Evolutionary conservation across 2,888 invertebrate species (phyloP).

Genomic region (Odiellus spinosus): DNA sequence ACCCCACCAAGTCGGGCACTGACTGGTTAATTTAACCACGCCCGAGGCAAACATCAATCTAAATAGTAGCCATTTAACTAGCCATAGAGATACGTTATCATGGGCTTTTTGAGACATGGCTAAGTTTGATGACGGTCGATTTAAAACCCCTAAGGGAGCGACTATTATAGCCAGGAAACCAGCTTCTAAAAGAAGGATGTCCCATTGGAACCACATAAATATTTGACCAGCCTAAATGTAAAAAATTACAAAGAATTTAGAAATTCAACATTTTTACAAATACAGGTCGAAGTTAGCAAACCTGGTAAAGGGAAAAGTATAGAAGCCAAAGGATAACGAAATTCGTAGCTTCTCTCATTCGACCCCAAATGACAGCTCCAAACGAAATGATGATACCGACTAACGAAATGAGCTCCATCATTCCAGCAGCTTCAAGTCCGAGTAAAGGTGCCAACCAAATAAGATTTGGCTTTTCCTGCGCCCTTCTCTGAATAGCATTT

Average conservation of each 20-base stretch:
- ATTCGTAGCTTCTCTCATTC: constrained; percentile 36
- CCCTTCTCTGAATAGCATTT: not conserved
- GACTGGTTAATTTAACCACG: constrained; percentile 49
- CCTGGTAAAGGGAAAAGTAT: constrained; percentile 55
- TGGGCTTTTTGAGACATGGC: constrained; percentile 20
- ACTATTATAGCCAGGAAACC: constrained; percentile 51
- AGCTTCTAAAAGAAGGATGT: constrained; percentile 52
- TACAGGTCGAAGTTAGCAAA: constrained; percentile 11
- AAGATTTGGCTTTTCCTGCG: constrained; percentile 46
- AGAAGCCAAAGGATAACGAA: constrained; percentile 49
- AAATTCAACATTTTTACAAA: not conserved
- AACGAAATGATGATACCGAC: constrained; percentile 48
- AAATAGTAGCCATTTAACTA: constrained; percentile 54
- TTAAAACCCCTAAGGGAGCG: constrained; percentile 39
- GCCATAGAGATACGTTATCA: constrained; percentile 43
- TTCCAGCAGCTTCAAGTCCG: constrained; percentile 46
- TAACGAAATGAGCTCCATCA: constrained; percentile 49
- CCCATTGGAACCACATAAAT: constrained; percentile 59
- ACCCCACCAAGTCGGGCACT: constrained; percentile 61
- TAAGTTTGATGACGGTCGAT: constrained; percentile 12
- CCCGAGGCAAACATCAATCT: constrained; percentile 54
- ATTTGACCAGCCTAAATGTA: constrained; percentile 44
- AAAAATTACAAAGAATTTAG: not conserved
- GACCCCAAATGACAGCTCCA: constrained; percentile 34
- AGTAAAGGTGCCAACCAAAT: constrained; percentile 48